Evolutionary conservation across 2,797 vertebrate genomes (phyloP).

Genomic region (Hydrolagus colliei): DNA sequence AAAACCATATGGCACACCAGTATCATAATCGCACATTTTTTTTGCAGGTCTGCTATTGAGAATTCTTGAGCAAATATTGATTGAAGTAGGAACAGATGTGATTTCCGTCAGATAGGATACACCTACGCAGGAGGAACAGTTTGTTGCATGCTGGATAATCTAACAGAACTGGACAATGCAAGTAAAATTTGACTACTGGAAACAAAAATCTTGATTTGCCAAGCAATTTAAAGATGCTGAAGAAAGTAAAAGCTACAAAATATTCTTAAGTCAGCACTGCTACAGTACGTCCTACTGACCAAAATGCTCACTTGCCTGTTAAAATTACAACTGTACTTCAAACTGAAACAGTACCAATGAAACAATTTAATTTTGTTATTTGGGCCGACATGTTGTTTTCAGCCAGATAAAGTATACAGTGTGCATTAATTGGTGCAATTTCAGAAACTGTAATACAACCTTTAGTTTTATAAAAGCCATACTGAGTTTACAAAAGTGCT

Average conservation of each 20-base stretch:
- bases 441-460: no score
- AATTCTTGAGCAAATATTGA: slow-evolving; percentile 79
- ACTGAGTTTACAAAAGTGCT: no score
- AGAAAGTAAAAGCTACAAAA: slow-evolving; percentile 9
- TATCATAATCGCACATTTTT: slow-evolving; percentile 76
- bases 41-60: slow-evolving; percentile 66
- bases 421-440: no score
- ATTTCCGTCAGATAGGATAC: slow-evolving; percentile 36
- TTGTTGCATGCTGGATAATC: slow-evolving; percentile 22
- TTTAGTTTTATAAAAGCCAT: no score
- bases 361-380: no score
- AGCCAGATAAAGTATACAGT: no score
- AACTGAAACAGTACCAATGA: no score
- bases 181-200: not conserved
- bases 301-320: no score
- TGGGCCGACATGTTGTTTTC: no score
- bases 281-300: not conserved
- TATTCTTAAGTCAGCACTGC: not conserved
- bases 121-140: slow-evolving; percentile 20
- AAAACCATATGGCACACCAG: slow-evolving; percentile 74
- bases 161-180: slow-evolving; percentile 6
- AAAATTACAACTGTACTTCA: no score
- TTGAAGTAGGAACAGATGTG: slow-evolving; percentile 61
- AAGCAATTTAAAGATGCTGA: not conserved
- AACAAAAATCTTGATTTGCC: not conserved